A percentile compares a stretch with the other conserved stretches of the same genome.
Evolutionary conservation across 2,797 vertebrate species (phyloP).

Genomic region (Spea hammondii): DNA sequence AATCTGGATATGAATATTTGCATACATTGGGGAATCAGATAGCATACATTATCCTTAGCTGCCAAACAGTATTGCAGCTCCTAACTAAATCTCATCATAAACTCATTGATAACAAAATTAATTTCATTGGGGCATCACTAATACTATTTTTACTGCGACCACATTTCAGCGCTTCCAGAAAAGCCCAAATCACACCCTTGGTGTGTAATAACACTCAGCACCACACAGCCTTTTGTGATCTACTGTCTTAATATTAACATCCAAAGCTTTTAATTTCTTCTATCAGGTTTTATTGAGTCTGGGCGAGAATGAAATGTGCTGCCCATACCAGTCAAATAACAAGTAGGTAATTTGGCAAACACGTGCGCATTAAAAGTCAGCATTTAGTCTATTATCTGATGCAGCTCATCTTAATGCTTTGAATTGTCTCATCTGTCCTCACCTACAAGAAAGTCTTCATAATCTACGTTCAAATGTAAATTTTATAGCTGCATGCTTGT

Average conservation of each 20-base stretch:
- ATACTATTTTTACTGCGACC: neutral
- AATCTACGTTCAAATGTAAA: too few relatives aligned
- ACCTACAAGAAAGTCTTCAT: too few relatives aligned
- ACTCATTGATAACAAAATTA: neutral
- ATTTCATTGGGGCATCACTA: neutral
- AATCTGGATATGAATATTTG: neutral
- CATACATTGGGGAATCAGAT: neutral
- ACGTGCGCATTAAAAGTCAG: neutral
- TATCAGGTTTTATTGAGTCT: neutral
- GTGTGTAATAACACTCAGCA: neutral
- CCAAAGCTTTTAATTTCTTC: neutral
- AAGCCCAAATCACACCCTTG: neutral
- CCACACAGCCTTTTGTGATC: neutral
- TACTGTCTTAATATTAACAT: slow-evolving; percentile 5
- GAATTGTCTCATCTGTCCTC: neutral
- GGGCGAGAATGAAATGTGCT: neutral
- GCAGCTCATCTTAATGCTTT: neutral
- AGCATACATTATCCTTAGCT: neutral
- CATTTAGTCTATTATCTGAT: neutral
- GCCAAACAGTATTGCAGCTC: neutral
- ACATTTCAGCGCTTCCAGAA: neutral
- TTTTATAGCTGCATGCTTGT: too few relatives aligned
- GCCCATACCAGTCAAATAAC: neutral
- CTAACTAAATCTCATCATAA: neutral
- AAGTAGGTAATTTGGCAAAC: neutral